Evolutionary conservation across 2,888 invertebrate species (phyloP).

Genomic region (Acanthacorydalis orientalis): DNA sequence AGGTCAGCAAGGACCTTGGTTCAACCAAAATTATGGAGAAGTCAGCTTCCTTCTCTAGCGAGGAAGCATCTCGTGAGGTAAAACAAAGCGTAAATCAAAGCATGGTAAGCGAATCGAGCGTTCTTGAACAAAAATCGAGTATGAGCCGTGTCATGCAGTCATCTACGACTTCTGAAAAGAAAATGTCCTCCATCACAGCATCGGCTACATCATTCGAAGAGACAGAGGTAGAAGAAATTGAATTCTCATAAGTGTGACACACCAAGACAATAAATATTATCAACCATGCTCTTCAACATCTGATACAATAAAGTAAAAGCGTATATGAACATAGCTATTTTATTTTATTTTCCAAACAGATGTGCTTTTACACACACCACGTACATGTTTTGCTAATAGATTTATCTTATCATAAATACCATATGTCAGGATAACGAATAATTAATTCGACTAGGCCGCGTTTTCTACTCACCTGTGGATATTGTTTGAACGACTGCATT

Average conservation of each 20-base stretch:
- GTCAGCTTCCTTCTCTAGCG: constrained; percentile 22
- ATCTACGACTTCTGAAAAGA: constrained; percentile 18
- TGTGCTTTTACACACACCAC: too few relatives aligned
- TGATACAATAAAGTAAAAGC: too few relatives aligned
- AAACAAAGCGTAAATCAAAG: constrained; percentile 20
- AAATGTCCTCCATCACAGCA: constrained; percentile 21
- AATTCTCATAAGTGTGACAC: constrained; percentile 6
- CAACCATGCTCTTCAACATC: too few relatives aligned
- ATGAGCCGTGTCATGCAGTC: constrained; percentile 17
- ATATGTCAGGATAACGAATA: too few relatives aligned
- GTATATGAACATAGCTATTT: too few relatives aligned
- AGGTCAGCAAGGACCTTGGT: constrained; percentile 23
- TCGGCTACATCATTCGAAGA: constrained; percentile 25
- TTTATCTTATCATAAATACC: too few relatives aligned
- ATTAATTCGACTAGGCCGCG: too few relatives aligned
- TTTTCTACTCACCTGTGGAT: too few relatives aligned
- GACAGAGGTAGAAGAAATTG: constrained; percentile 23
- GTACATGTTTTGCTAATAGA: too few relatives aligned
- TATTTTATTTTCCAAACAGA: too few relatives aligned
- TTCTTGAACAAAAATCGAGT: constrained; percentile 1
- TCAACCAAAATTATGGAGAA: constrained; percentile 22
- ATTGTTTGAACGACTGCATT: too few relatives aligned
- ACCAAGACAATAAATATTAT: too few relatives aligned
- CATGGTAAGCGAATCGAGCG: constrained; percentile 15
- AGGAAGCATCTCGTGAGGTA: constrained; percentile 21